Evolutionary conservation across 2,797 vertebrate species (phyloP).

Genomic region (Periophthalmus magnuspinnatus): DNA sequence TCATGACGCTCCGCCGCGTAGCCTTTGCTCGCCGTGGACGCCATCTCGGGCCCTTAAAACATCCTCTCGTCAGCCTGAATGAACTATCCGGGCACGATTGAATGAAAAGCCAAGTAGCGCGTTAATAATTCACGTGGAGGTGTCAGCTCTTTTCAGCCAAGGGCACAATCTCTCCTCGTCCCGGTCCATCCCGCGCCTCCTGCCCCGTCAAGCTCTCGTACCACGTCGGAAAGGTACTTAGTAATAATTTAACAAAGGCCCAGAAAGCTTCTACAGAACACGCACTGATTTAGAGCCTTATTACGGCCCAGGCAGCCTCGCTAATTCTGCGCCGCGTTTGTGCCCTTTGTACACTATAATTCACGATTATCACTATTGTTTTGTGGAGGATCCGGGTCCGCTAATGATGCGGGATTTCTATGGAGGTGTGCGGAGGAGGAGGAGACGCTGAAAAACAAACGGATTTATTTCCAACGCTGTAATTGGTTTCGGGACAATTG

Average conservation of each 20-base stretch:
- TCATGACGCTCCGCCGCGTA: not conserved
- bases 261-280: not conserved
- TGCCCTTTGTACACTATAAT: not conserved
- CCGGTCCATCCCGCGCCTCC: conserved; percentile 3
- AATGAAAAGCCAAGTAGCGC: conserved; percentile 48
- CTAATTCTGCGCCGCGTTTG: not conserved
- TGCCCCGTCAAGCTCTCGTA: conserved; percentile 2
- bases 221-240: conserved; percentile 13
- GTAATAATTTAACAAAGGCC: conserved; percentile 31
- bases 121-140: conserved; percentile 64
- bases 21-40: conserved; percentile 17
- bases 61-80: not conserved
- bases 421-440: too few relatives aligned
- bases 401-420: conserved; percentile 1
- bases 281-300: conserved; percentile 2
- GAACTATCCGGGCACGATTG: conserved; percentile 14
- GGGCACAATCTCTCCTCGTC: conserved; percentile 38
- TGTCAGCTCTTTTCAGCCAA: conserved; percentile 54
- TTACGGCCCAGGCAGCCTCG: not conserved
- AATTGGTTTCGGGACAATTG: not conserved
- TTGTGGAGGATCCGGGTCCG: not conserved
- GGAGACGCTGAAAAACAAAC: not conserved
- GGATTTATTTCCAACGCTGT: not conserved
- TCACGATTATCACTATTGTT: not conserved
- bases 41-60: conserved; percentile 15